phyloP scores from a whole-genome alignment of 2,888 invertebrate genomes.

The Drosophila peninsularis region DNA sequence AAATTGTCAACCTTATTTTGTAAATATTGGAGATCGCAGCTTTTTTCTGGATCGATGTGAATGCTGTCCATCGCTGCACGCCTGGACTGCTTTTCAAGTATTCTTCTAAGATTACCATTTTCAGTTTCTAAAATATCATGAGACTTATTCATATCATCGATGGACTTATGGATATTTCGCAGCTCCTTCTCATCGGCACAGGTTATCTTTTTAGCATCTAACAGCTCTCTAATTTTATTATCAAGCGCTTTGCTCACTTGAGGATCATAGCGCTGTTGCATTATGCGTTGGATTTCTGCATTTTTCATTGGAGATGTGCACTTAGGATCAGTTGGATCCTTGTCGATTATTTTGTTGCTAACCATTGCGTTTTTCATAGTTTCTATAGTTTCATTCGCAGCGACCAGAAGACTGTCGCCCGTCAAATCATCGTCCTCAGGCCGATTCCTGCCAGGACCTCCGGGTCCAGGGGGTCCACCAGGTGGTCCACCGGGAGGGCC shows the following conservation, averaged over 20 bases:
- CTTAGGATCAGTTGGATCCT: constrained; percentile 52
- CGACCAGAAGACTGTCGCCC: constrained; percentile 74
- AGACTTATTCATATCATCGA: constrained; percentile 75
- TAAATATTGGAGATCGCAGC: constrained; percentile 71
- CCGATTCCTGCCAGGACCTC: neutral
- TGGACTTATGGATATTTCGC: constrained; percentile 58
- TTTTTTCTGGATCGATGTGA: constrained; percentile 66
- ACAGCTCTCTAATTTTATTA: constrained; percentile 70
- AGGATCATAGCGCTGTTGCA: constrained; percentile 65
- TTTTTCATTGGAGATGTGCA: constrained; percentile 59
- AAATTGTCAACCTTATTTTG: constrained; percentile 73
- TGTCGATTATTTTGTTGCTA: constrained; percentile 65
- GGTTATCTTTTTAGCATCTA: constrained; percentile 63
- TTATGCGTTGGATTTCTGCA: constrained; percentile 65
- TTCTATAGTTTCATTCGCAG: constrained; percentile 66
- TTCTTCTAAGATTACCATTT: constrained; percentile 70
- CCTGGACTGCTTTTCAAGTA: constrained; percentile 75
- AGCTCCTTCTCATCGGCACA: constrained; percentile 74
- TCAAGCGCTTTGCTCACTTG: constrained; percentile 61
- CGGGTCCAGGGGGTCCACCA: constrained; percentile 5
- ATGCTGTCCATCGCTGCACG: constrained; percentile 62
- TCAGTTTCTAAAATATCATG: constrained; percentile 77
- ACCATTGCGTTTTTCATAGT: constrained; percentile 67
- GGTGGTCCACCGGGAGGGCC: neutral
- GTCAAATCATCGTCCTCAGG: constrained; percentile 18